Percentiles rank a stretch among this genome's conserved stretches.
Evolutionary conservation across 1,140 invertebrate species (phyloP).

Genomic region (Drosophila parvula): DNA sequence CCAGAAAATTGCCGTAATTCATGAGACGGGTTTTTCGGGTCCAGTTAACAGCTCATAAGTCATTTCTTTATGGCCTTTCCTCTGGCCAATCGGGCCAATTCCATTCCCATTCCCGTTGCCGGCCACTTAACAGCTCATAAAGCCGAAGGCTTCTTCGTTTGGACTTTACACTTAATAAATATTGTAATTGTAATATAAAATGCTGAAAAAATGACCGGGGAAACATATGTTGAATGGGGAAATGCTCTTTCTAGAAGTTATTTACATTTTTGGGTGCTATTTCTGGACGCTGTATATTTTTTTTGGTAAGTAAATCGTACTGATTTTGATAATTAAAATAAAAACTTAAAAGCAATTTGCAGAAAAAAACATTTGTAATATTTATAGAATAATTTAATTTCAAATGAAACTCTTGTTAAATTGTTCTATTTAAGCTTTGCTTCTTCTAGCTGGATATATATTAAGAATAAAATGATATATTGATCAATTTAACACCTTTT

Average conservation of each 20-base stretch:
- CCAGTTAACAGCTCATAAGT: conserved; percentile 62
- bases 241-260: not conserved
- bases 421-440: too few species aligned
- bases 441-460: too few species aligned
- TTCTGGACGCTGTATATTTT: too few species aligned
- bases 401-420: too few species aligned
- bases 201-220: conserved; percentile 33
- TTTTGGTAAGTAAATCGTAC: too few species aligned
- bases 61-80: conserved; percentile 47
- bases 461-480: not conserved
- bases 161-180: conserved; percentile 60
- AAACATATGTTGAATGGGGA: not conserved
- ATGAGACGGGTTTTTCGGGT: conserved; percentile 32
- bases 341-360: too few species aligned
- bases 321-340: too few species aligned
- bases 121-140: conserved; percentile 51
- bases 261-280: not conserved
- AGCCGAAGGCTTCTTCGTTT: conserved; percentile 41
- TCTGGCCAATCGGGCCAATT: conserved; percentile 12
- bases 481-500: not conserved
- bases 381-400: too few species aligned
- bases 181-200: conserved; percentile 63
- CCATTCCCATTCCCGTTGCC: not conserved
- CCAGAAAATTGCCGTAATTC: conserved; percentile 40
- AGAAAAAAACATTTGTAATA: too few species aligned